Evolutionary conservation across 92 coral and sea anemone species (phyloP).

Genomic region (Heliopora coerulea): DNA sequence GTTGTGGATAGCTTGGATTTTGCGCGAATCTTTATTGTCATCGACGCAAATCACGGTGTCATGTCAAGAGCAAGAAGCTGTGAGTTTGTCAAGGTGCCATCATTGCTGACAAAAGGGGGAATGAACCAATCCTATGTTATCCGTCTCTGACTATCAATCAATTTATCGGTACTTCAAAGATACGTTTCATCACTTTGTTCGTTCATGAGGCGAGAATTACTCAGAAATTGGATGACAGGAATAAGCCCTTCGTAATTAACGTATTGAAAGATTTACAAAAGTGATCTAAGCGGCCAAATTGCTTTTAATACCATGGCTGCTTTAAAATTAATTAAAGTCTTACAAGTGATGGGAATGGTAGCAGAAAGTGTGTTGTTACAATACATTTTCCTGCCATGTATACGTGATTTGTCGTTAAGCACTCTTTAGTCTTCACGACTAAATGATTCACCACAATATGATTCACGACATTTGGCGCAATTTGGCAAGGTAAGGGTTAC

Average conservation of each 20-base stretch:
- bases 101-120: neutral
- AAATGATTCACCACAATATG: neutral
- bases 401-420: neutral
- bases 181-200: no score
- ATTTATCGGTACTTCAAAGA: neutral
- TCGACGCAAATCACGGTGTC: neutral
- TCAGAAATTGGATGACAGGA: neutral
- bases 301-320: no score
- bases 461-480: neutral
- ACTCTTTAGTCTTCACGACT: neutral
- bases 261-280: neutral
- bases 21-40: neutral
- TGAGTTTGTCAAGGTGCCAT: no score
- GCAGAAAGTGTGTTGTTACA: neutral
- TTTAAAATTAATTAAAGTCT: no score
- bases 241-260: neutral
- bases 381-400: neutral
- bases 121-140: neutral
- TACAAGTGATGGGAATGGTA: no score
- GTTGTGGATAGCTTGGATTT: neutral
- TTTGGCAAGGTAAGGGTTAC: neutral
- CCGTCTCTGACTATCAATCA: neutral
- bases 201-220: no score
- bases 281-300: no score
- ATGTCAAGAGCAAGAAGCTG: no score